Evolutionary conservation across 1,140 invertebrate species (phyloP).

Genomic region (Drosophila orosa): DNA sequence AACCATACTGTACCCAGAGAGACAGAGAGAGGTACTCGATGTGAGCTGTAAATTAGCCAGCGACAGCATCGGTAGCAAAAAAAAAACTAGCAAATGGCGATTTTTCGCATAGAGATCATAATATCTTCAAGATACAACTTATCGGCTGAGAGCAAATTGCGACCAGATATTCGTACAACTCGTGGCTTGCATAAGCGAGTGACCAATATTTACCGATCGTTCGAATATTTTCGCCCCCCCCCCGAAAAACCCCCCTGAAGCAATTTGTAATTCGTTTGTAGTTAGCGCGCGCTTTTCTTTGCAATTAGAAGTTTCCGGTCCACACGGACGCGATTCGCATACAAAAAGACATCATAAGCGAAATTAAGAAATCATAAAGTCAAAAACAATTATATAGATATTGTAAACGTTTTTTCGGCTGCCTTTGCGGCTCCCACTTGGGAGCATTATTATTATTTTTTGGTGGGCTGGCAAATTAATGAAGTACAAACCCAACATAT

Average conservation of each 20-base stretch:
- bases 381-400: conserved; percentile 12
- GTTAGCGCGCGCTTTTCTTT: conserved; percentile 53
- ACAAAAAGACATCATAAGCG: conserved; percentile 38
- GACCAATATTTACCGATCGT: conserved; percentile 29
- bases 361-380: conserved; percentile 40
- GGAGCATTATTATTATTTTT: conserved; percentile 17
- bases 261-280: conserved; percentile 39
- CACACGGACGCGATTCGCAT: conserved; percentile 38
- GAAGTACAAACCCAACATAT: conserved; percentile 66
- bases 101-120: conserved; percentile 80
- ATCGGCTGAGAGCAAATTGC: conserved; percentile 45
- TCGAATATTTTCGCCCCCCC: conserved; percentile 32
- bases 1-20: conserved; percentile 1
- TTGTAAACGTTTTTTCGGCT: conserved; percentile 27
- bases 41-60: conserved; percentile 64
- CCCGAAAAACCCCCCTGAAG: not conserved
- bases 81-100: conserved; percentile 48
- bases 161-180: conserved; percentile 26
- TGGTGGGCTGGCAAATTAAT: conserved; percentile 60
- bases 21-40: conserved; percentile 12
- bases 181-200: conserved; percentile 47
- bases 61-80: conserved; percentile 26
- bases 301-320: conserved; percentile 61
- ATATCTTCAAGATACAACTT: conserved; percentile 68
- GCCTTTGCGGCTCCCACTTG: conserved; percentile 58